Evolutionary conservation across 2,113 vertebrate species (phyloP).

Genomic region (Blennius ocellaris): DNA sequence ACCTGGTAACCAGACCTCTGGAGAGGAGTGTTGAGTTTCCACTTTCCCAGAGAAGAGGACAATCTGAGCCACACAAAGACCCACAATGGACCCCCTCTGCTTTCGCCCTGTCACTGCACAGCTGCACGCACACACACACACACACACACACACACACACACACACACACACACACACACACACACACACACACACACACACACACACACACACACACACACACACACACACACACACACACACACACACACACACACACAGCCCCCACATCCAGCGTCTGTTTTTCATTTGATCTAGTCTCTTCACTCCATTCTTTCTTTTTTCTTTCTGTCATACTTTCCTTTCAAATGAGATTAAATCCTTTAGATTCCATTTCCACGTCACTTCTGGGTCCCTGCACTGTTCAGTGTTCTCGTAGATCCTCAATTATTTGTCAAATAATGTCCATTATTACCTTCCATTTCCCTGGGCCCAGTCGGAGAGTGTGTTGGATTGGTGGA

Average conservation of each 20-base stretch:
- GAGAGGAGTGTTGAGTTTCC: slow-evolving; percentile 84
- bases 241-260: too few species aligned
- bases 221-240: too few species aligned
- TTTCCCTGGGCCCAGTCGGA: not conserved
- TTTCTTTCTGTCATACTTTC: not conserved
- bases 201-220: slow-evolving; percentile 12
- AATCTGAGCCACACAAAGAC: slow-evolving; percentile 82
- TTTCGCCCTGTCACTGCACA: slow-evolving; percentile 62
- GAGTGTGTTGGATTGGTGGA: slow-evolving; percentile 3
- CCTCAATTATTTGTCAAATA: not conserved
- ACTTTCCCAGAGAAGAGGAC: slow-evolving; percentile 86
- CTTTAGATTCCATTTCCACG: not conserved
- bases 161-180: too few species aligned
- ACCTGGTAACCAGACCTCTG: slow-evolving; percentile 85
- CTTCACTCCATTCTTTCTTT: slow-evolving; percentile 2
- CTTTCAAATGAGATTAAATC: slow-evolving; percentile 9
- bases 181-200: slow-evolving; percentile 30
- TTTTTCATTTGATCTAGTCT: not conserved
- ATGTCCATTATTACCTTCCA: not conserved
- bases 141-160: too few species aligned
- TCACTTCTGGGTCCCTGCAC: not conserved
- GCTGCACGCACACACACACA: slow-evolving; percentile 56
- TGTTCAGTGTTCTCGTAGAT: not conserved
- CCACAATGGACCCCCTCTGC: slow-evolving; percentile 78
- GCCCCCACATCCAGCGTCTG: too few species aligned